Evolutionary conservation across 2,888 invertebrate genomes (phyloP), one percentile per base, ranked within the genome.

Genomic region (Athalia cordata): DNA sequence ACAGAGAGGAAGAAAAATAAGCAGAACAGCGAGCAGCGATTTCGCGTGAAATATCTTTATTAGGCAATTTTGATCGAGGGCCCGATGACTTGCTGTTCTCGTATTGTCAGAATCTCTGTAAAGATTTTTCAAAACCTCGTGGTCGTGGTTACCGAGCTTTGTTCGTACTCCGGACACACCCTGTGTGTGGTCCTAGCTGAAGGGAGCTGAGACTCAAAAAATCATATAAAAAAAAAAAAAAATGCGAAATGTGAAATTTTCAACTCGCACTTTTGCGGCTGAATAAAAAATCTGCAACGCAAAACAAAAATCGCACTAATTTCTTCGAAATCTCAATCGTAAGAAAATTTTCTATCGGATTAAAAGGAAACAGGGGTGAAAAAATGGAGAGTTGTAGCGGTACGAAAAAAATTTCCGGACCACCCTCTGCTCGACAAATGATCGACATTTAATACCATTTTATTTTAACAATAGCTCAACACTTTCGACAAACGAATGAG

Each of bases 1-100:
- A 8, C 6, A n/a, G 13, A 5, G 45, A 11, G 4, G n/a, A 11
- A 72, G 52, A 47, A 59, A 47, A 47, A 72, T 59, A 57, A 45
- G 47, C 49, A 75, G 29, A 75, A 75, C 43, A 64, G 75, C 75
- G 62, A 64, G 61, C 49, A 75, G n/a, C 64, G 52, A 75, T 75
- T 75, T 75, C 62, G 75, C 75, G 75, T 75, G 75, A 75, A 75
- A 75, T 75, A 75, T 75, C 75, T 75, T 75, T 61, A 75, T 75
- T 75, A 75, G 75, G 62, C 75, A n/a, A 75, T 75, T 75, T 75
- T 75, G 61, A 75, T 75, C 75, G 75, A 75, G 64, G 64, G 75
- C 75, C 50, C 29, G 29, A 49, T 75, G 75, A 64, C 64, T 64
- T 64, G 75, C 64, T 62, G 49, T 62, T 75, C 75, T 62, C 61